A percentile compares a stretch with the other conserved stretches of the same genome.
Evolutionary conservation across 2,113 vertebrate genomes (phyloP).

Genomic region (Leptodactylus fuscus): DNA sequence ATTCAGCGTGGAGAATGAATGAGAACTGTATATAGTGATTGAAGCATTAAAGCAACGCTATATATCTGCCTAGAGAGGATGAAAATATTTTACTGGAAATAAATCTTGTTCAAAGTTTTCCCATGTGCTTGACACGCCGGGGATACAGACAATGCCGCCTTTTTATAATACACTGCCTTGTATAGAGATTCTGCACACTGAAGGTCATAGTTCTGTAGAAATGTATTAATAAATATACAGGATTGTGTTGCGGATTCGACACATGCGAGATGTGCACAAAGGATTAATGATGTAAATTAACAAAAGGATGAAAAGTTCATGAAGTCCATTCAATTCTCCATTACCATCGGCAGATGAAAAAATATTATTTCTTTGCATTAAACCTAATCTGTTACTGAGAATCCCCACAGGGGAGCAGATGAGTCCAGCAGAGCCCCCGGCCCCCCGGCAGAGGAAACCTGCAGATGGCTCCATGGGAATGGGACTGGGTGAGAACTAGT

Average conservation of each 20-base stretch:
- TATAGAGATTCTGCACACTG: neutral
- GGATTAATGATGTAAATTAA: neutral
- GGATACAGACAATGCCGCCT: neutral
- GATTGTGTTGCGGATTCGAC: too few relatives aligned
- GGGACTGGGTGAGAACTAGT: too few relatives aligned
- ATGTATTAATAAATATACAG: neutral
- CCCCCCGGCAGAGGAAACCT: too few relatives aligned
- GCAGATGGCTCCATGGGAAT: too few relatives aligned
- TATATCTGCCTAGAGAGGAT: neutral
- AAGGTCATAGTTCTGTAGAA: neutral
- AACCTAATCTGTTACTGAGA: too few relatives aligned
- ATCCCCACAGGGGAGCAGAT: too few relatives aligned
- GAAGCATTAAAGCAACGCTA: too few relatives aligned
- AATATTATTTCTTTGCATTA: neutral
- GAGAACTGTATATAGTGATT: too few relatives aligned
- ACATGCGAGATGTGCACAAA: neutral
- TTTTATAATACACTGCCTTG: neutral
- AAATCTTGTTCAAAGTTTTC: neutral
- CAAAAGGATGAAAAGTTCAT: too few relatives aligned
- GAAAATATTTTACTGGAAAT: neutral
- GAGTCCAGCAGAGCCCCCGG: too few relatives aligned
- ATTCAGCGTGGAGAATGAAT: too few relatives aligned
- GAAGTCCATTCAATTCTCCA: neutral
- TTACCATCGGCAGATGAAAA: neutral
- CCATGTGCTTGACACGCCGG: neutral